These are phyloP conservation scores for Rhagonycha lutea DNA, from an alignment of 2,888 invertebrate species.

Conservation along the genomic window DNA sequence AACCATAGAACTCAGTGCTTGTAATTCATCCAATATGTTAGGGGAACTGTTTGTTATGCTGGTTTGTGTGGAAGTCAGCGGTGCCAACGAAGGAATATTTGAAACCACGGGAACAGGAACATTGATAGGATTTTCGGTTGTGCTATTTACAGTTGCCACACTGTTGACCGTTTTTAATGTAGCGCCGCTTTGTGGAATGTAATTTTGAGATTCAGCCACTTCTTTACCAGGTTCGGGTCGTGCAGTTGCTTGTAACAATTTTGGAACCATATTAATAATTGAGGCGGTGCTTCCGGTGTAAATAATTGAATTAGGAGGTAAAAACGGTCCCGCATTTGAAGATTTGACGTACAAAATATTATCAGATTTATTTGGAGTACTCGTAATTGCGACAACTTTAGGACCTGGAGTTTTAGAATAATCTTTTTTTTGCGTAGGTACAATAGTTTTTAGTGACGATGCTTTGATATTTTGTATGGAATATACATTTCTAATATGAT, in stretches of 20 bases:
- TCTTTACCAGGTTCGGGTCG: not conserved
- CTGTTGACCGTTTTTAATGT: conserved; percentile 7
- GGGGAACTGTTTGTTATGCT: not conserved
- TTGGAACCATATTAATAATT: not conserved
- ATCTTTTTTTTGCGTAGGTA: not conserved
- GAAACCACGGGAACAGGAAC: not conserved
- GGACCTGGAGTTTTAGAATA: not conserved
- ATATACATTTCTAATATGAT: conserved; percentile 14
- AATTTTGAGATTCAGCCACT: conserved; percentile 42
- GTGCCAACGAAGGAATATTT: conserved; percentile 6
- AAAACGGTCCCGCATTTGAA: not conserved
- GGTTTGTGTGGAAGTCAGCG: not conserved
- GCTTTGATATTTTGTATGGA: not conserved
- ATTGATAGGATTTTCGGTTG: conserved; percentile 1
- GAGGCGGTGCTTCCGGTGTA: not conserved
- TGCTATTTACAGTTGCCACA: not conserved
- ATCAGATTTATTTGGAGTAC: not conserved
- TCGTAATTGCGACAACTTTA: not conserved
- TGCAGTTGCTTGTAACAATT: not conserved
- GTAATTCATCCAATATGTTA: conserved; percentile 11
- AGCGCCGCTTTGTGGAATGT: conserved; percentile 41
- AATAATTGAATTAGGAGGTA: too few relatives aligned
- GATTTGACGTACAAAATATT: not conserved
- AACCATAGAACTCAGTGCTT: conserved; percentile 25
- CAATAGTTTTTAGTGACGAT: not conserved